Base-by-base conservation (phyloP, 2,888 invertebrate genomes). In the Neoaliturus tenellus region DNA sequence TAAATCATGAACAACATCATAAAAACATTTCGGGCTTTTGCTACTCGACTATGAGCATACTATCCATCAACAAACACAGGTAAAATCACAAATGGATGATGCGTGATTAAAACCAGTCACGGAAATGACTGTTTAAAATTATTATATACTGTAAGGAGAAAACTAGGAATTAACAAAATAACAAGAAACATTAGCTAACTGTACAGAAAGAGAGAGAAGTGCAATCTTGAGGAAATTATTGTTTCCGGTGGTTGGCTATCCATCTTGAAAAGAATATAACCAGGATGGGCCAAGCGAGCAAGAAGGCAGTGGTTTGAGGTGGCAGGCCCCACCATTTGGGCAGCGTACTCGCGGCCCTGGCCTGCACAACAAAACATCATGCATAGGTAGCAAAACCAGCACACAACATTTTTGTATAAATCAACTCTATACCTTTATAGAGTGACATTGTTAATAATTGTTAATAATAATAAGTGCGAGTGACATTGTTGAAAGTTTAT, bases 251-350 rank as follows among this genome's bases (percentile, higher is more conserved):
- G 5, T 55, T 31, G 2, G 33, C 1, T n/a, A 78, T 4, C 78
- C 31, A 55, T 23, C 48, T 78, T 4, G 78, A 51, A 14, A 78
- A n/a, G n/a, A 78, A 35, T 10, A 78, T n/a, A n/a, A 78, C 31
- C 20, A 78, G 6, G 35, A 78, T 28, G 10, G 78, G 78, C 78
- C 78, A 78, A 31, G 35, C 35, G 10, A 78, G 28, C 55, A 78
- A 33, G 35, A 55, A 31, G n/a, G 55, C 35, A 14, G 78, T 78
- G 31, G 78, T 78, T 35, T 33, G 78, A 0, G 35, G 0, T 8
- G 78, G 35, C 12, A 78, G 12, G 12, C 55, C 55, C 55, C 75
- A 75, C 75, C 75, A 75, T n/a, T n/a, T 20, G 8, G 75, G 75
- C 44, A 75, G 23, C 3, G 48, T n/a, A 8, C 0, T 6, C 14